Base-by-base conservation (phyloP, 2,888 invertebrate genomes). In the Trichopoda pennipes region DNA sequence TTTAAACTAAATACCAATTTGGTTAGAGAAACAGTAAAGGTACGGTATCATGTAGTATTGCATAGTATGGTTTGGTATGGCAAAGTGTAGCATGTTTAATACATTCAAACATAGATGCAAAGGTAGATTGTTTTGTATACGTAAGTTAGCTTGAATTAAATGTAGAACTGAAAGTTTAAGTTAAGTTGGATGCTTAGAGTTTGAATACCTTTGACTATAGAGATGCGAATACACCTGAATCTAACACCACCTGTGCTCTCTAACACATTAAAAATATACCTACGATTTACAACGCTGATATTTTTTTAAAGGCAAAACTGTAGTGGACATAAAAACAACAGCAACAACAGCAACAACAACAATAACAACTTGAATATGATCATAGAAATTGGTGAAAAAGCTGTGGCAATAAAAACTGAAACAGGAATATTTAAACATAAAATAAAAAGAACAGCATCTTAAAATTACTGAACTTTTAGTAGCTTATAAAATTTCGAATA, bases 231-330 rank as follows among this genome's bases (percentile, higher is more conserved):
- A 82, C 82, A 79, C 82, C 82, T 82, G 82, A 82, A 82, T 82
- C 82, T 79, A 76, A 76, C 82, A 82, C 82, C 82, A 82, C 82
- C 82, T 82, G 82, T 82, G 82, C 82, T 75, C 82, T 78, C 69
- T 79, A 47, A 35, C 75, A 79, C 79, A 82, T 82, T 82, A 76
- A 72, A 61, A 63, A 69, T 73, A 79, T 79, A 79, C 82, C 82
- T 82, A 82, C 82, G 79, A 82, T 79, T 82, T 79, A 79, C 68
- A 82, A 79, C 72, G 82, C 79, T 79, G 82, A 82, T 82, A 82
- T 82, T 82, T 82, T 82, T 70, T 63, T 55, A 77, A 56, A 63
- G 49, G 64, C 61, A 63, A n/a, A n/a, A 70, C 69, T 56, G 49
- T 38, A 53, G 16, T 23, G 19, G 23, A 28, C 38, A 66, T 21